Evolutionary conservation across 2,888 invertebrate genomes (phyloP), one percentile per base, ranked within the genome.

Genomic region (Sesia apiformis): DNA sequence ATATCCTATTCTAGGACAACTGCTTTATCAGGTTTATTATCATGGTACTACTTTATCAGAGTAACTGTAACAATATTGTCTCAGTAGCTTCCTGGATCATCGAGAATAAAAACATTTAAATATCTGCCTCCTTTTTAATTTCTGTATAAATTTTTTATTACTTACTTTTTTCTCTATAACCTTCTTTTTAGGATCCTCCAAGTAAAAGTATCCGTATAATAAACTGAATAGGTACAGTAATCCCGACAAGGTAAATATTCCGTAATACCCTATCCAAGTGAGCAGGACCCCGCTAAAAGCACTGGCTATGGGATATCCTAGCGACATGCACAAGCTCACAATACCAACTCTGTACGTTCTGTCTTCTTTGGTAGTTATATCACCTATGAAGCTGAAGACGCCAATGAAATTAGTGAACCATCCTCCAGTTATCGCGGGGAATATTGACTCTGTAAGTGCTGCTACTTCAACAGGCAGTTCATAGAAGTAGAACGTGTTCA

Each of bases 361-460:
- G 53, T 93, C 94, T 72, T 96, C 94, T 53, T 92, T 91, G 0
- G 94, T 93, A 1, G 97, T 96, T 7, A 96, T 94, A 70, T 97
- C 96, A 46, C 94, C 94, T 53, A 97, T 94, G 74, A 96, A 97
- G 78, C 96, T 96, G 81, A 97, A 95, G 53, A 96, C 93, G 7
- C 95, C 95, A 90, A 96, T 94, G 66, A 95, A 93, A 92, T 95
- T 95, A 8, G 95, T 95, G 74, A 95, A 95, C 96, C 95, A 96
- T 4, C 96, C 96, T 5, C 96, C 94, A 1, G 95, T 95, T 2
- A 96, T 78, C 0, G 95, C 95, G 0, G 96, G 95, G 73, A 95
- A 95, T 56, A 96, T 84, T 0, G 94, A 92, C 73, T 96, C 96
- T 0, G 94, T 93, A 3, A 95, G 84, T 0, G 94, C 95, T 51